A percentile compares a stretch with the other conserved stretches of the same genome.
Conservation (phyloP, 2,888 invertebrate species). For the Lithophane semibrunnea region DNA sequence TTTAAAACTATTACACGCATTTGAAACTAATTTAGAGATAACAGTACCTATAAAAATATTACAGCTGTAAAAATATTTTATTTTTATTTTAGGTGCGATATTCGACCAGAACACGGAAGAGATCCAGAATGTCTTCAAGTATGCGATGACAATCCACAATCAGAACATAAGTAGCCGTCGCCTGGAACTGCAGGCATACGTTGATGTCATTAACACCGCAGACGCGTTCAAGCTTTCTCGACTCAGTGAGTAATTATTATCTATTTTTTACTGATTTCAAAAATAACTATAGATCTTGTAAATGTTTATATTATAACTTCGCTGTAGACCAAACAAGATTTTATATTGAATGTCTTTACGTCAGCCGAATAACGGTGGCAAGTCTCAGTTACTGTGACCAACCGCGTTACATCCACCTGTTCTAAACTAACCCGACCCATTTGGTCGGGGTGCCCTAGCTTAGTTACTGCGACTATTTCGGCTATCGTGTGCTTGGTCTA, state of each 20-base stretch:
- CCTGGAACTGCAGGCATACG: constrained; percentile 96
- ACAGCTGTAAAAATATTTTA: not conserved
- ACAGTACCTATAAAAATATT: too few species aligned
- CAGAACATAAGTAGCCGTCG: constrained; percentile 94
- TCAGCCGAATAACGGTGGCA: not conserved
- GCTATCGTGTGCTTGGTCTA: too few species aligned
- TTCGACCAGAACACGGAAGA: constrained; percentile 98
- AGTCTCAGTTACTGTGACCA: not conserved
- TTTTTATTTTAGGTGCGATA: constrained; percentile 93
- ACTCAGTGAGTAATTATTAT: constrained; percentile 93
- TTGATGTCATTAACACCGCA: constrained; percentile 97
- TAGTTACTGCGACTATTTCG: not conserved
- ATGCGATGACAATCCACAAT: constrained; percentile 96
- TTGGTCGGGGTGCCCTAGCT: not conserved
- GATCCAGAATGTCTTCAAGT: constrained; percentile 97
- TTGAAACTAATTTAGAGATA: not conserved
- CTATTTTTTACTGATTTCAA: not conserved
- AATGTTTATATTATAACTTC: not conserved
- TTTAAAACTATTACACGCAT: not conserved
- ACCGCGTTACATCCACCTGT: too few species aligned
- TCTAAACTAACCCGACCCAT: not conserved
- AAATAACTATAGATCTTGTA: not conserved
- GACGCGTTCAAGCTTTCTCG: constrained; percentile 98
- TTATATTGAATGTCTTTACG: not conserved
- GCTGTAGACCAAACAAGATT: not conserved